Conservation (phyloP, 2,888 invertebrate species). For the Pasiphila rectangulata region DNA sequence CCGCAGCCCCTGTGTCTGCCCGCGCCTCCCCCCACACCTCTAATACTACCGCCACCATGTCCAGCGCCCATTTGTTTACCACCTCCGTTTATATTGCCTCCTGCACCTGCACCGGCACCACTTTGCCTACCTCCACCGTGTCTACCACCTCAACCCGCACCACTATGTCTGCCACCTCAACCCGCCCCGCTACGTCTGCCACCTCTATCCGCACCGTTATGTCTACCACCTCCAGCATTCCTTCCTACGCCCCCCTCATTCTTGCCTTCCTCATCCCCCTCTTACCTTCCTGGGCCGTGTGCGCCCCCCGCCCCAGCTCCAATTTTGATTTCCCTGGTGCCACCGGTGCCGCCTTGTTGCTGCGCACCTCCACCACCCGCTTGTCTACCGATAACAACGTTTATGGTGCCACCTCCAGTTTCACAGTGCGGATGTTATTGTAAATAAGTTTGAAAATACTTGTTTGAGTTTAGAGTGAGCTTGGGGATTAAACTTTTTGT, state of each 20-base stretch:
- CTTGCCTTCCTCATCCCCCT: too few species aligned
- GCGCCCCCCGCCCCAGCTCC: constrained; percentile 42
- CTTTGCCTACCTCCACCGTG: constrained; percentile 28
- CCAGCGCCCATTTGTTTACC: constrained; percentile 30
- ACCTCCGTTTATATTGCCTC: constrained; percentile 26
- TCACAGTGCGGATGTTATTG: constrained; percentile 38
- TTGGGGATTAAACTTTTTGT: too few species aligned
- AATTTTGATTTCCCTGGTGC: constrained; percentile 52
- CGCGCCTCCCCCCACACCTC: constrained; percentile 37
- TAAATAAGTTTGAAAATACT: neutral
- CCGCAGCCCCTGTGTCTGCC: constrained; percentile 38
- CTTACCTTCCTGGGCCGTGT: constrained; percentile 30
- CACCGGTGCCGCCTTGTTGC: constrained; percentile 34
- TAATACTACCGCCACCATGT: constrained; percentile 33
- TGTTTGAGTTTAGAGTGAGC: too few species aligned
- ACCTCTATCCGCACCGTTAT: constrained; percentile 33
- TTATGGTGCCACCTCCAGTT: constrained; percentile 60
- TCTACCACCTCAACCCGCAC: constrained; percentile 26
- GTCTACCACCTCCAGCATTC: constrained; percentile 29
- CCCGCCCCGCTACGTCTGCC: constrained; percentile 27
- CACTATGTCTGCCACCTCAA: constrained; percentile 15
- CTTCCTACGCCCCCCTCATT: constrained; percentile 36
- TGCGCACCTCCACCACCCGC: constrained; percentile 42
- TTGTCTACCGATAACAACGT: constrained; percentile 65
- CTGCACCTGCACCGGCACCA: constrained; percentile 30